Conservation (phyloP, 53 echinoderm and acorn worm species). For the Arbacia lixula region DNA sequence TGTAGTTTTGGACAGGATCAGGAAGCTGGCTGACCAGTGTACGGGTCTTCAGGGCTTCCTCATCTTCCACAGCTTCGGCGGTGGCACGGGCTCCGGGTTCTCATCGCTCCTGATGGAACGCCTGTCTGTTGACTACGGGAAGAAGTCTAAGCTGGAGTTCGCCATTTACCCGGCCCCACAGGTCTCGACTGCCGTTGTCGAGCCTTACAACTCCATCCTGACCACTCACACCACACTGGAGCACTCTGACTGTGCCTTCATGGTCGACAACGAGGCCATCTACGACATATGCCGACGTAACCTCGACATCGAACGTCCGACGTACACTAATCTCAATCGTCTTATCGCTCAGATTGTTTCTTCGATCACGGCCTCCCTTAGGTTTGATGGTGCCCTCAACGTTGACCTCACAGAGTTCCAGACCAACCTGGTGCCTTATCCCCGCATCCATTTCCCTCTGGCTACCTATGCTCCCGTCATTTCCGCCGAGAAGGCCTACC, state of each 20-base stretch:
- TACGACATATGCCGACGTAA: constrained; percentile 81
- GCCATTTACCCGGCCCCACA: constrained; percentile 46
- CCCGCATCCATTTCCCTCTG: constrained; percentile 78
- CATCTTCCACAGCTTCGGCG: constrained; percentile 94
- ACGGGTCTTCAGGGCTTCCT: constrained; percentile 93
- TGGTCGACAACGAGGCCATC: constrained; percentile 89
- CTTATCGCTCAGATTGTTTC: constrained; percentile 78
- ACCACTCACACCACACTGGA: constrained; percentile 62
- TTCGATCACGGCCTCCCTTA: too few relatives aligned
- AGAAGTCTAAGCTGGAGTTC: constrained; percentile 84
- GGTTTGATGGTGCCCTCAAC: constrained; percentile 74
- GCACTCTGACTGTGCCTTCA: constrained; percentile 80
- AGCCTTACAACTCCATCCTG: constrained; percentile 45
- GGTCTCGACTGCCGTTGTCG: constrained; percentile 44
- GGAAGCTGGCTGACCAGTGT: constrained; percentile 84
- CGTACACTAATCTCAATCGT: constrained; percentile 79
- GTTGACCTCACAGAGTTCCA: constrained; percentile 84
- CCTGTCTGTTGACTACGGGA: constrained; percentile 79
- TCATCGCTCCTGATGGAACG: constrained; percentile 66
- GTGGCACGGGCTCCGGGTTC: constrained; percentile 91
- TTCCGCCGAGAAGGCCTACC: constrained; percentile 75
- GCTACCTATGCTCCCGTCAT: constrained; percentile 83
- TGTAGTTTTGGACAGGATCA: constrained; percentile 16
- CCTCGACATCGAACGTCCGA: constrained; percentile 78
- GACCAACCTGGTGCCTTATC: constrained; percentile 89